Conservation (phyloP, 1,140 invertebrate genomes). For the Himalopsyche phryganea region DNA sequence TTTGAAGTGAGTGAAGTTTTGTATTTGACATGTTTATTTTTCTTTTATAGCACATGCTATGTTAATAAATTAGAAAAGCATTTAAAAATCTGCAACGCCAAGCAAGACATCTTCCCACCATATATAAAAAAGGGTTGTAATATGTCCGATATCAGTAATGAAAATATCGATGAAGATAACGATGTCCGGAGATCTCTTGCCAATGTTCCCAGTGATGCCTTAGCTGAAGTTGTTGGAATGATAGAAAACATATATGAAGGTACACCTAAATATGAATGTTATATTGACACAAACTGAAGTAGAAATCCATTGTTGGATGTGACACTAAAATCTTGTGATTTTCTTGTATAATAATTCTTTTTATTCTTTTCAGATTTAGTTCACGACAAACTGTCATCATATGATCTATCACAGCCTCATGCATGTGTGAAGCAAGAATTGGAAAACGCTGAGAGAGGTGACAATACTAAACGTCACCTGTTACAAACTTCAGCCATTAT, state of each 20-base stretch:
- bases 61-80: conserved; percentile 68
- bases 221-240: conserved; percentile 47
- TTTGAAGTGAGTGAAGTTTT: no score
- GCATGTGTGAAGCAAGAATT: conserved; percentile 58
- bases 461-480: conserved; percentile 64
- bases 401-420: conserved; percentile 38
- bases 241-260: conserved; percentile 48
- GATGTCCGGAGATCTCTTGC: conserved; percentile 40
- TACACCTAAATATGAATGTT: conserved; percentile 23
- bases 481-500: conserved; percentile 68
- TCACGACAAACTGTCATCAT: no score
- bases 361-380: no score
- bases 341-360: no score
- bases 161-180: conserved; percentile 18
- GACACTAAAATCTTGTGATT: no score
- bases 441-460: conserved; percentile 58
- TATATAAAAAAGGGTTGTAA: conserved; percentile 67
- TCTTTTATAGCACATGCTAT: conserved; percentile 65
- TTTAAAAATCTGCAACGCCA: conserved; percentile 73
- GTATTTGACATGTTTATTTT: conserved; percentile 12
- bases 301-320: not conserved
- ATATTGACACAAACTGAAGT: not conserved
- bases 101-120: conserved; percentile 47
- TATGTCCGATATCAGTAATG: conserved; percentile 38
- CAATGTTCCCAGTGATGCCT: conserved; percentile 41